Evolutionary conservation across 2,113 vertebrate species (phyloP).

Genomic region (Muscicapa adusta): DNA sequence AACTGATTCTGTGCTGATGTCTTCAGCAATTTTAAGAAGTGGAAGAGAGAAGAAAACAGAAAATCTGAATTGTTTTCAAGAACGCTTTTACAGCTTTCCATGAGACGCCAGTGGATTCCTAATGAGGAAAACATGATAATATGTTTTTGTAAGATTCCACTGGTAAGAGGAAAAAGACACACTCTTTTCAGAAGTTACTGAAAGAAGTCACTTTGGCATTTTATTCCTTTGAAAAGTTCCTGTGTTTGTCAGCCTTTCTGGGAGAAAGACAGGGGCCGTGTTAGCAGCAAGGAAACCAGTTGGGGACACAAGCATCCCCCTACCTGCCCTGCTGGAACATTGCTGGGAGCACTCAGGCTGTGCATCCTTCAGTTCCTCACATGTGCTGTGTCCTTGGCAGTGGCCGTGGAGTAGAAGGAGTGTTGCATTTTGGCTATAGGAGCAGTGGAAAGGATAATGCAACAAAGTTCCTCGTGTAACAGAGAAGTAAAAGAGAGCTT

Average conservation of each 20-base stretch:
- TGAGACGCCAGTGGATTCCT: not conserved
- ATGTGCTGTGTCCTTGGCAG: not conserved
- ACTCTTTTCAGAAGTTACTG: not conserved
- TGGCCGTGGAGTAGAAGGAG: not conserved
- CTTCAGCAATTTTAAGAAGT: not conserved
- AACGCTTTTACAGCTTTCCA: not conserved
- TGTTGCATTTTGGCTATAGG: no score
- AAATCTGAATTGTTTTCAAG: conserved; percentile 14
- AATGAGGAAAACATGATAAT: conserved; percentile 34
- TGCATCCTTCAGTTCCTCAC: not conserved
- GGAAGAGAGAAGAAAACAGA: not conserved
- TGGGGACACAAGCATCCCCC: not conserved
- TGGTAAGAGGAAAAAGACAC: not conserved
- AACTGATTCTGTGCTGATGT: not conserved
- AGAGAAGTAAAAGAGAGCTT: no score
- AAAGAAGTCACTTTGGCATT: not conserved
- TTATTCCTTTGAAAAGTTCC: not conserved
- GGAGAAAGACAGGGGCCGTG: not conserved
- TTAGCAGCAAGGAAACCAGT: not conserved
- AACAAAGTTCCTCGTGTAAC: no score
- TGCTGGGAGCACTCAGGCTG: not conserved
- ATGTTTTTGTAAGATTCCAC: conserved; percentile 10
- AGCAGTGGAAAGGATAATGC: no score
- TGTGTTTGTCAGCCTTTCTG: not conserved
- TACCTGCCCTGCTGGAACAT: not conserved